These are phyloP conservation scores for Microplitis mediator DNA, from an alignment of 1,140 invertebrate species.

Conservation along the genomic window DNA sequence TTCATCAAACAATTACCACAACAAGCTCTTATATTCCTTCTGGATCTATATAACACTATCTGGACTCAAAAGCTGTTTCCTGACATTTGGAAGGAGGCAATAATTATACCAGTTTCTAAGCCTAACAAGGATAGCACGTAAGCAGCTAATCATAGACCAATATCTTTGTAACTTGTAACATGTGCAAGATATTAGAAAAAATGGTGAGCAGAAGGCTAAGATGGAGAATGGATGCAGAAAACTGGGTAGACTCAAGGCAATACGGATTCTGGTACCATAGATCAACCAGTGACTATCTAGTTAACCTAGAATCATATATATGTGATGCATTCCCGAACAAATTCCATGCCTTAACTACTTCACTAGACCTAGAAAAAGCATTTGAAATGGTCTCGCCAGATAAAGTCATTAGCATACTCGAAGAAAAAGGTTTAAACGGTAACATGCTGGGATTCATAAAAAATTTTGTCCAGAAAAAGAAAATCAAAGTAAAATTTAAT, in stretches of 20 bases:
- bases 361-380: too few relatives aligned
- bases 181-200: constrained; percentile 15
- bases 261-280: background rate
- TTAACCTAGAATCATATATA: background rate
- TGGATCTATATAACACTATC: constrained; percentile 39
- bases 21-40: constrained; percentile 30
- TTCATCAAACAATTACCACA: constrained; percentile 38
- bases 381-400: too few relatives aligned
- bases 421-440: too few relatives aligned
- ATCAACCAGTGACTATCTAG: constrained; percentile 3
- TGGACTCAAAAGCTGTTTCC: constrained; percentile 36
- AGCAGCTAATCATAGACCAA: background rate
- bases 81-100: constrained; percentile 45
- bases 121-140: constrained; percentile 39
- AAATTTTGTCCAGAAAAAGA: too few relatives aligned
- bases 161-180: constrained; percentile 5
- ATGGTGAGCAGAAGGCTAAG: background rate
- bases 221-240: background rate
- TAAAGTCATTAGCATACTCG: too few relatives aligned
- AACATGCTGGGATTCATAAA: too few relatives aligned
- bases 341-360: too few relatives aligned
- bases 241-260: background rate
- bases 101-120: constrained; percentile 48
- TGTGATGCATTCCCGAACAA: too few relatives aligned
- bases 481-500: too few relatives aligned